Conservation (phyloP, 2,113 vertebrate species). For the Odocoileus hemionus region DNA sequence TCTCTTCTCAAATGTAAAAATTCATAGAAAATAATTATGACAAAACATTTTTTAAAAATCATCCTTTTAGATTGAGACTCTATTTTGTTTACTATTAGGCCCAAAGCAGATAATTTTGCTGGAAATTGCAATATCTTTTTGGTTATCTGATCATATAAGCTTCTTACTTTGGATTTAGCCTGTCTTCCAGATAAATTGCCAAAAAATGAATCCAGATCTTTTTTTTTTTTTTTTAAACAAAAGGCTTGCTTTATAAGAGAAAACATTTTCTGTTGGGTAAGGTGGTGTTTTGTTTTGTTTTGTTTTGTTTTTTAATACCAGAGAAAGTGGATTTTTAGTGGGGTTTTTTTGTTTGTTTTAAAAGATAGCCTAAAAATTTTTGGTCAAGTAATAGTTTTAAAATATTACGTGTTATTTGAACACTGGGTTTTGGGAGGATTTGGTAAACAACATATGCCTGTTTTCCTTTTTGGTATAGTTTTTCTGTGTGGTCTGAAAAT, state of each 20-base stretch:
- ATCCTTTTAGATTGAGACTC: slow-evolving; percentile 19
- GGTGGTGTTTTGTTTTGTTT: not conserved
- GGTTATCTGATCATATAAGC: not conserved
- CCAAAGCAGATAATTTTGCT: slow-evolving; percentile 23
- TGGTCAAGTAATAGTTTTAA: not conserved
- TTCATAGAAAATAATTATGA: not conserved
- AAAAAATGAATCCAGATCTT: slow-evolving; percentile 1
- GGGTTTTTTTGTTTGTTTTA: not conserved
- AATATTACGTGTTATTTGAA: not conserved
- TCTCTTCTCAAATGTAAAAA: slow-evolving; percentile 8
- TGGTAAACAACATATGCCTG: not conserved
- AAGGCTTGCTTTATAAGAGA: not conserved
- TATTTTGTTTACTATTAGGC: slow-evolving; percentile 38
- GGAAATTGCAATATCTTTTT: slow-evolving; percentile 8
- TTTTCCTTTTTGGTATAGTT: not conserved
- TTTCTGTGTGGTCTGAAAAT: not conserved
- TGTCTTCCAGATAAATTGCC: slow-evolving; percentile 19
- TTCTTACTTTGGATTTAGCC: not conserved
- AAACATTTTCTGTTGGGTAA: not conserved
- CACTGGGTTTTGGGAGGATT: not conserved
- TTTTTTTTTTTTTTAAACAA: not conserved
- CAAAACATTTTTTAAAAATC: not conserved
- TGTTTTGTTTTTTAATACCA: not conserved
- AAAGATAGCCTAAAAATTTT: not conserved
- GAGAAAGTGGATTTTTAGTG: not conserved